phyloP scores from a whole-genome alignment of 2,888 invertebrate genomes.

The Orchesella flavescens region DNA sequence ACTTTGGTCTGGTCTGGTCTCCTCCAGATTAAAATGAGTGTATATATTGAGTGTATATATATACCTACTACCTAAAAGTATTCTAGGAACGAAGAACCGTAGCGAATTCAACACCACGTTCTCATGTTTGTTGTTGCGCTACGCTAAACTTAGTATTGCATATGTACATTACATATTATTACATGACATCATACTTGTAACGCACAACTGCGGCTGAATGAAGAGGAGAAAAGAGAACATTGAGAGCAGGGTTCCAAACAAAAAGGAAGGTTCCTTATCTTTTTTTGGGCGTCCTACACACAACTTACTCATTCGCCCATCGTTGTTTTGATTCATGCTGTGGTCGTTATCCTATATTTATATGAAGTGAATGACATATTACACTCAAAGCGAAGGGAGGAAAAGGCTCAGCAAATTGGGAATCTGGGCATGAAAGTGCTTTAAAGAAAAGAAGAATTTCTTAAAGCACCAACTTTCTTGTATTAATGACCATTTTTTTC shows the following conservation, averaged over 20 bases:
- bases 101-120: conserved; percentile 28
- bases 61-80: background rate
- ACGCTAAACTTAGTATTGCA: conserved; percentile 27
- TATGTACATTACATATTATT: too few relatives aligned
- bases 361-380: too few relatives aligned
- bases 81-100: conserved; percentile 13
- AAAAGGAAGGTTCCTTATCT: too few relatives aligned
- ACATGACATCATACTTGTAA: too few relatives aligned
- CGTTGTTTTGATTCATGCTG: too few relatives aligned
- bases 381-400: too few relatives aligned
- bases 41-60: conserved; percentile 7
- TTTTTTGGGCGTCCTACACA: too few relatives aligned
- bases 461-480: conserved; percentile 29
- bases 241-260: too few relatives aligned
- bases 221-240: too few relatives aligned
- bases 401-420: background rate
- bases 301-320: too few relatives aligned
- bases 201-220: too few relatives aligned
- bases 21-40: conserved; percentile 38
- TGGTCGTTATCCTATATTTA: too few relatives aligned
- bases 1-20: conserved; percentile 18
- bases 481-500: conserved; percentile 21
- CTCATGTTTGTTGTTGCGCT: conserved; percentile 1
- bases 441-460: background rate
- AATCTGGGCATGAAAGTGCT: background rate